Conservation (phyloP, 2,797 vertebrate genomes). For the Tamandua tetradactyla region DNA sequence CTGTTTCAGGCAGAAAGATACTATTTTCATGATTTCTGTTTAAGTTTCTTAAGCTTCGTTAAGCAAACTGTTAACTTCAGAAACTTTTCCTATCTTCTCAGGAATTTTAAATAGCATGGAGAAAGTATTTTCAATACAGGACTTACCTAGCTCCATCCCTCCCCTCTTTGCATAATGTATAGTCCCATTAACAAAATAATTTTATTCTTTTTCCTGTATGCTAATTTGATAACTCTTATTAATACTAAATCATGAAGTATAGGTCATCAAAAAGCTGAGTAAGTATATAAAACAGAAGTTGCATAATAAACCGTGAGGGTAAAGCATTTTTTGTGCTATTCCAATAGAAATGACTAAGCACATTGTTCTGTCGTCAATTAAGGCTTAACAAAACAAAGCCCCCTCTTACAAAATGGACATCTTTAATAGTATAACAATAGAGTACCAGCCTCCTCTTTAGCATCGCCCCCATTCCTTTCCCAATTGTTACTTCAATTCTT, state of each 20-base stretch:
- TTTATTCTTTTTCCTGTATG: background rate
- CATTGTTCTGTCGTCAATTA: background rate
- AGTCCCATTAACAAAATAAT: background rate
- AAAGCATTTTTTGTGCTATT: background rate
- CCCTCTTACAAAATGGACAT: background rate
- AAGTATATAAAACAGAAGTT: background rate
- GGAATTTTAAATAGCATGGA: background rate
- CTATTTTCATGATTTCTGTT: background rate
- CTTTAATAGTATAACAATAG: background rate
- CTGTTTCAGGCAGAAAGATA: background rate
- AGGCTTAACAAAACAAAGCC: background rate
- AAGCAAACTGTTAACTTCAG: background rate
- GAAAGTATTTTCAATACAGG: background rate
- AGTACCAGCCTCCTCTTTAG: background rate
- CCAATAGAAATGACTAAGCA: background rate
- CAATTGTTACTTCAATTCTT: background rate
- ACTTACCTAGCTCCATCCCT: background rate
- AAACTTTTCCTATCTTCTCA: background rate
- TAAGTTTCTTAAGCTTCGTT: background rate
- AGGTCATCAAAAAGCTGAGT: background rate
- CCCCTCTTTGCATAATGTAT: background rate
- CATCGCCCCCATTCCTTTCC: too few relatives aligned
- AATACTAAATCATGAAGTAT: background rate
- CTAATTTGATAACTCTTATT: background rate
- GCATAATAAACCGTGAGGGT: background rate